Percentiles rank a stretch among this genome's conserved stretches.
phyloP scores from a whole-genome alignment of 2,888 invertebrate genomes.

The Trisateles emortualis region DNA sequence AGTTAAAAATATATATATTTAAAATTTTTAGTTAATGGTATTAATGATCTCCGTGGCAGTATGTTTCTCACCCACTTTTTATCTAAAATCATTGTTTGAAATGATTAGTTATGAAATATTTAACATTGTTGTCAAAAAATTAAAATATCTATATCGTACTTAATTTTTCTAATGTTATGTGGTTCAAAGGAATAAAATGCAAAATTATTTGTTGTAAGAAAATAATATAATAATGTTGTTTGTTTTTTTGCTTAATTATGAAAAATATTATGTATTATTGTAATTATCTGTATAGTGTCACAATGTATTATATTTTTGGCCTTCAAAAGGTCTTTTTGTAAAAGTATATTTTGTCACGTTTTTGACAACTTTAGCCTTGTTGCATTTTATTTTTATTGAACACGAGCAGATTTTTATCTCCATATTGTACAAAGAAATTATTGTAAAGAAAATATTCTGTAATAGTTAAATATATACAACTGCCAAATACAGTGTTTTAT shows the following conservation, averaged over 20 bases:
- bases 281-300: constrained; percentile 54
- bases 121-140: constrained; percentile 14
- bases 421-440: constrained; percentile 80
- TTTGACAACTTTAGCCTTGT: constrained; percentile 68
- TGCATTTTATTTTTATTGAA: constrained; percentile 84
- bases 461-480: constrained; percentile 83
- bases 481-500: constrained; percentile 66
- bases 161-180: constrained; percentile 28
- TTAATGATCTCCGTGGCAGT: constrained; percentile 43
- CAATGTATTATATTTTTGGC: constrained; percentile 49
- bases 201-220: constrained; percentile 26
- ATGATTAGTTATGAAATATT: constrained; percentile 28
- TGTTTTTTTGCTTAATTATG: constrained; percentile 1
- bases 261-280: constrained; percentile 38
- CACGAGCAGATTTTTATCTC: constrained; percentile 71
- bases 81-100: constrained; percentile 18
- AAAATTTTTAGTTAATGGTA: constrained; percentile 21
- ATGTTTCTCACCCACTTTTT: constrained; percentile 21
- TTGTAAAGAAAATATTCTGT: constrained; percentile 79
- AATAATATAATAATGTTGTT: neutral
- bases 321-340: constrained; percentile 51
- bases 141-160: constrained; percentile 30
- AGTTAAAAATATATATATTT: constrained; percentile 26
- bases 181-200: constrained; percentile 53
- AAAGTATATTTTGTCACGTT: constrained; percentile 63